These are phyloP conservation scores for Trichacis sp. DNA, from an alignment of 2,888 invertebrate species.

Conservation along the genomic window DNA sequence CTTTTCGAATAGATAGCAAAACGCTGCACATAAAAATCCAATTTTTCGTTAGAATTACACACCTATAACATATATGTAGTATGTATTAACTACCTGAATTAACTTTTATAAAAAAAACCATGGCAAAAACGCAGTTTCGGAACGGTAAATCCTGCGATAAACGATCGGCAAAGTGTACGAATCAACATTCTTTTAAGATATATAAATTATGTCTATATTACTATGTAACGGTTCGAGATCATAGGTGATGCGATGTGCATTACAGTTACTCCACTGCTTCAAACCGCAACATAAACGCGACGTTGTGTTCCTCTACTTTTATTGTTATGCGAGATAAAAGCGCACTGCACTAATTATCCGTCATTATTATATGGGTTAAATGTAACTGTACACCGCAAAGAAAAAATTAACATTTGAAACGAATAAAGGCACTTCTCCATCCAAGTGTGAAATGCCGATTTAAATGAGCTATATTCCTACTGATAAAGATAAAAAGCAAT, in stretches of 20 bases:
- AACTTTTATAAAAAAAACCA: too few relatives aligned
- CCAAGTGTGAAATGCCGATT: background rate
- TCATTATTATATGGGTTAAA: conserved; percentile 1
- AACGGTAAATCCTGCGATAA: conserved; percentile 1
- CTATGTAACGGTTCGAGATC: conserved; percentile 62
- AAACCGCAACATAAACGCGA: conserved; percentile 31
- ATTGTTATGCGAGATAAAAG: conserved; percentile 32
- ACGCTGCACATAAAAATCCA: too few relatives aligned
- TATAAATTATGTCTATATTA: conserved; percentile 46
- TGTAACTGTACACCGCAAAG: conserved; percentile 11
- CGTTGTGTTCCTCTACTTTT: conserved; percentile 23
- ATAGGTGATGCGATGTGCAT: conserved; percentile 62
- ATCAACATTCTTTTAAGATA: background rate
- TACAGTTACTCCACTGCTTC: conserved; percentile 55
- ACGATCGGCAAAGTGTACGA: conserved; percentile 4
- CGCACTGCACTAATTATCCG: conserved; percentile 15
- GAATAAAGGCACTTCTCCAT: too few relatives aligned
- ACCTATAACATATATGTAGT: too few relatives aligned
- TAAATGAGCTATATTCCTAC: too few relatives aligned
- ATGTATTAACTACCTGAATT: too few relatives aligned
- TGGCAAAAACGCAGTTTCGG: background rate
- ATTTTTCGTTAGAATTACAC: too few relatives aligned
- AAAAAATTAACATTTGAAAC: background rate
- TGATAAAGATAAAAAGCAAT: background rate
- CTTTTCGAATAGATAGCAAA: too few relatives aligned